Evolutionary conservation across 2,888 invertebrate species (phyloP).

Genomic region (Tenthredo amoena): DNA sequence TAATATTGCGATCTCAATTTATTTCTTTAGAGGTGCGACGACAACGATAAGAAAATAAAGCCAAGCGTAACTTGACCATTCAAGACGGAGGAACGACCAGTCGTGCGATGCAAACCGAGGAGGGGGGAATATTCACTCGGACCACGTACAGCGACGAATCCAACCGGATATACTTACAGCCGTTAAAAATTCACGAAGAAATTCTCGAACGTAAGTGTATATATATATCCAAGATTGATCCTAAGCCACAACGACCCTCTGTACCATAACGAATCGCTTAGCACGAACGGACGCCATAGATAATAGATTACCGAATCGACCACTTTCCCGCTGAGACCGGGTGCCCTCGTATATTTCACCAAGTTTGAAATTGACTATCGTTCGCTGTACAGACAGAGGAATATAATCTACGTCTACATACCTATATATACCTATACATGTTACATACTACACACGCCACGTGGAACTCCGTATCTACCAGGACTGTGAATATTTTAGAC

Average conservation of each 20-base stretch:
- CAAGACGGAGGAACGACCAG: neutral
- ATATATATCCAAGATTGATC: slow-evolving; percentile 16
- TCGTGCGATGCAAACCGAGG: neutral
- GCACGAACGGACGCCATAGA: slow-evolving; percentile 26
- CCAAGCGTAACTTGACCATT: slow-evolving; percentile 18
- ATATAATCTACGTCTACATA: neutral
- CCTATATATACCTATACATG: neutral
- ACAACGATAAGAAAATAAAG: slow-evolving; percentile 33
- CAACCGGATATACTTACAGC: slow-evolving; percentile 11
- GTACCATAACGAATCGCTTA: slow-evolving; percentile 16
- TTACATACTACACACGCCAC: slow-evolving; percentile 1
- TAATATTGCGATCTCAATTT: slow-evolving; percentile 24
- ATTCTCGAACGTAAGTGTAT: neutral
- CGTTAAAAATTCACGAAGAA: slow-evolving; percentile 9
- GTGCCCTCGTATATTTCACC: slow-evolving; percentile 16
- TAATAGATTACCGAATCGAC: slow-evolving; percentile 37
- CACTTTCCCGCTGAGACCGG: slow-evolving; percentile 24
- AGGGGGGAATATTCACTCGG: neutral
- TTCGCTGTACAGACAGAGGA: slow-evolving; percentile 5
- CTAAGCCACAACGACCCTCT: slow-evolving; percentile 22
- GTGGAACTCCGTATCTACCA: neutral
- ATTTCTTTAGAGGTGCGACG: slow-evolving; percentile 24
- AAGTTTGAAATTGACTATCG: slow-evolving; percentile 34
- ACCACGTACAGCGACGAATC: neutral
- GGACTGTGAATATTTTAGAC: slow-evolving; percentile 18